phyloP scores from a whole-genome alignment of 2,113 vertebrate species.

The Hyaena hyaena region DNA sequence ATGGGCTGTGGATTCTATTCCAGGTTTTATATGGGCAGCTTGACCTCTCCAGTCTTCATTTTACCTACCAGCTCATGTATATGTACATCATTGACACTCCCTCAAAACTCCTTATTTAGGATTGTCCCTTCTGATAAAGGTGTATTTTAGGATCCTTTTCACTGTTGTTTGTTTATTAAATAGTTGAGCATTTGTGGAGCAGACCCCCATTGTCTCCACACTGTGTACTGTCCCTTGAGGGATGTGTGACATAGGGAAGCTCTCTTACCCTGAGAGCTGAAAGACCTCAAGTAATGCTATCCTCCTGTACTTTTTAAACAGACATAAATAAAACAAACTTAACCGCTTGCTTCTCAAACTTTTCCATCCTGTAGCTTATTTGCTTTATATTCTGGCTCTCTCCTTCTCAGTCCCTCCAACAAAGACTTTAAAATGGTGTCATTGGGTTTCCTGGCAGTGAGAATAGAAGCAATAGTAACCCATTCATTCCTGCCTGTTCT shows the following conservation, averaged over 20 bases:
- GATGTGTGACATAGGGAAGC: background rate
- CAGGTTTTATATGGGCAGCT: background rate
- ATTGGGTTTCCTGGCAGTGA: background rate
- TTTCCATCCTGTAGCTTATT: background rate
- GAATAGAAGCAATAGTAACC: background rate
- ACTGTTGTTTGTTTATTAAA: background rate
- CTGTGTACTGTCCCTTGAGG: background rate
- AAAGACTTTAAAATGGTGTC: background rate
- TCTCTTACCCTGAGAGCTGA: background rate
- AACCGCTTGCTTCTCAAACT: background rate
- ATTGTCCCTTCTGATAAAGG: background rate
- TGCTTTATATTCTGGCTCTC: background rate
- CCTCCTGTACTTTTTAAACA: background rate
- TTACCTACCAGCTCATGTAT: background rate
- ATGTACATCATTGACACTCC: background rate
- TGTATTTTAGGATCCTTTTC: background rate
- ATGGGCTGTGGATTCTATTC: background rate
- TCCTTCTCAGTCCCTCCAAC: background rate
- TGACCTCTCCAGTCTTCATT: background rate
- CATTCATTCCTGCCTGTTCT: background rate
- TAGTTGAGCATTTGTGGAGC: background rate
- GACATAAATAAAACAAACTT: background rate
- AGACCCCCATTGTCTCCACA: background rate
- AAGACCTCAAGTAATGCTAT: background rate
- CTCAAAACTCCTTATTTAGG: background rate